Evolutionary conservation across 2,888 invertebrate species (phyloP), one percentile per base, ranked within the genome.

Genomic region (Koerneria pararmatus): DNA sequence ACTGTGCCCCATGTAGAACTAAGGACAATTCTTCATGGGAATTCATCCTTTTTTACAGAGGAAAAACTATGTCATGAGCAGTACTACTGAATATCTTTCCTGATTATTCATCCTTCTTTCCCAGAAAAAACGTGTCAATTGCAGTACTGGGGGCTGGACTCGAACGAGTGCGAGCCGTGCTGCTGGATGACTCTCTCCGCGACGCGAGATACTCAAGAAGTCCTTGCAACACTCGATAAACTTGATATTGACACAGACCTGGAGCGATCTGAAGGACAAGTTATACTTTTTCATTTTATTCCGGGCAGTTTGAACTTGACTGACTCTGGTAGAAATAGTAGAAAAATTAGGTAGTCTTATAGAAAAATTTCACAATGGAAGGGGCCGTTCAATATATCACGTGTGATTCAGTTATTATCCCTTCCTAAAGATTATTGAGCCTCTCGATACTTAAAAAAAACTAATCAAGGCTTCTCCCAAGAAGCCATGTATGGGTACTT

Each of bases 141-240:
- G n/a, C 67, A 79, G 75, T 82, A 79, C 86, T 97, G 97, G 97
- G 95, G 95, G 19, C 88, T 98, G 76, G 97, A 98, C 84, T 92
- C 97, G 46, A 97, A 98, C 87, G 97, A 98, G 87, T 87, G 87
- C 31, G 79, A 85, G 82, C 97, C 98, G 6, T 98, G 97, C 86
- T 98, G 98, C 86, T 98, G 97, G 97, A 97, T 97, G 95, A 75
- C 75, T 27, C 54, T 75, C 19, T 75, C 77, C 8, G 72, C 71
- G 15, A 75, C 75, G n/a, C 53, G 94, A 56, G 78, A 78, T 49
- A 78, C 97, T 69, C 95, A 97, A 87, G 95, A 95, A 87, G 82
- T 82, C 8, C 68, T 82, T 5, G 72, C 76, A 48, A 82, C 80
- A 2, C 67, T 82, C 5, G 82, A 82, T 57, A 78, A 82, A 65